Conservation (phyloP, 92 coral and sea anemone species). For the Porites lobata region DNA sequence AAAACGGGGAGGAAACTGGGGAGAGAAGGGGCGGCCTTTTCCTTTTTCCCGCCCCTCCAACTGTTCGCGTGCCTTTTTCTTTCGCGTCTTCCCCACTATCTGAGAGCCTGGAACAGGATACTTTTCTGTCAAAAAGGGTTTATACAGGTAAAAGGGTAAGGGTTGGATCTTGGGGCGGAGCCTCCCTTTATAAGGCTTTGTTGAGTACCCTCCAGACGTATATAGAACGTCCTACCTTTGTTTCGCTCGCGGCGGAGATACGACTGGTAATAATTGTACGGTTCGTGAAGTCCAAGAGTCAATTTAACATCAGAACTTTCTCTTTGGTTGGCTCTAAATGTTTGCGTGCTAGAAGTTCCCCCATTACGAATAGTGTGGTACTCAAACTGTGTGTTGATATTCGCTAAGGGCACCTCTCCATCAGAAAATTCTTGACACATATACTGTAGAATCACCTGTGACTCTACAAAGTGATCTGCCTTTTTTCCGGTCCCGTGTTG, state of each 20-base stretch:
- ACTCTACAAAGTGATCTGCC: too few relatives aligned
- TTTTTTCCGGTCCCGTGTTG: too few relatives aligned
- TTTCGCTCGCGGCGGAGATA: conserved; percentile 25
- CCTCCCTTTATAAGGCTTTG: not conserved
- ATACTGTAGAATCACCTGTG: not conserved
- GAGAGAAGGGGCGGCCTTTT: too few relatives aligned
- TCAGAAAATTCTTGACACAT: too few relatives aligned
- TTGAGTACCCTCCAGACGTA: not conserved
- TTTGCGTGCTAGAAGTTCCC: conserved; percentile 1
- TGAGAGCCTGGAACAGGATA: too few relatives aligned
- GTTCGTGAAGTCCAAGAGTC: not conserved
- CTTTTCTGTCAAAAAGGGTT: too few relatives aligned
- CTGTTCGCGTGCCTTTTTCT: too few relatives aligned
- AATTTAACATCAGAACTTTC: not conserved
- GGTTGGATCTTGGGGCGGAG: too few relatives aligned
- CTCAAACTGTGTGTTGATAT: not conserved
- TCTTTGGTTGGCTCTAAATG: not conserved
- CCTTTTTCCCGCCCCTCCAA: too few relatives aligned
- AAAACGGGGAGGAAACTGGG: too few relatives aligned
- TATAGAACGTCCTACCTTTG: not conserved
- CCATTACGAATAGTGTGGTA: conserved; percentile 31
- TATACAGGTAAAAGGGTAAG: not conserved
- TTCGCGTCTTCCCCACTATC: too few relatives aligned
- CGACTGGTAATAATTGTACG: conserved; percentile 11
- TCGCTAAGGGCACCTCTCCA: too few relatives aligned